Conservation (phyloP, 1,140 invertebrate species). For the Globodera ellingtonae region DNA sequence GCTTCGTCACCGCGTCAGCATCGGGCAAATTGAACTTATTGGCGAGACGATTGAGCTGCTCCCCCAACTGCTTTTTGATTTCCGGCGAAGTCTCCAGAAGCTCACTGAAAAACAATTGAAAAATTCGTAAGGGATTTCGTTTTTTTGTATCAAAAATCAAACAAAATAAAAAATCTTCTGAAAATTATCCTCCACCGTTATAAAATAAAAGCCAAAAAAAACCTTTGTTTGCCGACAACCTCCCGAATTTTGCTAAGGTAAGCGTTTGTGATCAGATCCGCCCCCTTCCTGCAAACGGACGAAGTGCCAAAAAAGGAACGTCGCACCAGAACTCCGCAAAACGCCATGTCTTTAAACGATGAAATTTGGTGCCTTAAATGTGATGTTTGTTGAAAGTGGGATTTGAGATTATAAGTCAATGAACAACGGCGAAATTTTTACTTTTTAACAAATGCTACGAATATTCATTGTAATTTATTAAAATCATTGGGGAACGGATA, state of each 20-base stretch:
- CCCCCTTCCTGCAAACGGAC: conserved; percentile 30
- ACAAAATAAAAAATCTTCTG: conserved; percentile 8
- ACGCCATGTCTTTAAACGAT: neutral
- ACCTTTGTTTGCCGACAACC: conserved; percentile 51
- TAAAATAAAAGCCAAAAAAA: neutral
- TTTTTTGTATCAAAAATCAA: conserved; percentile 11
- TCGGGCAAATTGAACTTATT: conserved; percentile 61
- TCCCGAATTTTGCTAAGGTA: conserved; percentile 57
- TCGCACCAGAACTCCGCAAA: neutral
- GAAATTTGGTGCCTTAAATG: no score
- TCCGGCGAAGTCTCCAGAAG: conserved; percentile 56
- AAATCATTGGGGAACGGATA: no score
- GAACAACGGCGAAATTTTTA: no score
- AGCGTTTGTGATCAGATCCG: conserved; percentile 44
- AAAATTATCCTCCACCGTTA: neutral
- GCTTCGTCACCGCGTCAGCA: conserved; percentile 58
- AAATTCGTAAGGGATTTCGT: conserved; percentile 11
- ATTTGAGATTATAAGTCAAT: no score
- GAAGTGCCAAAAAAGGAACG: conserved; percentile 38
- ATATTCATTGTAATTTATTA: no score
- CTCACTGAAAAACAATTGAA: conserved; percentile 19
- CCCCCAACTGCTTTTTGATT: conserved; percentile 63
- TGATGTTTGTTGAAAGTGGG: no score
- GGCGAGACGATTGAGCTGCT: conserved; percentile 62
- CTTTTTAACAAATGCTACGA: no score